Conservation (phyloP, 2,113 vertebrate genomes). For the Atlantisia rogersi region DNA sequence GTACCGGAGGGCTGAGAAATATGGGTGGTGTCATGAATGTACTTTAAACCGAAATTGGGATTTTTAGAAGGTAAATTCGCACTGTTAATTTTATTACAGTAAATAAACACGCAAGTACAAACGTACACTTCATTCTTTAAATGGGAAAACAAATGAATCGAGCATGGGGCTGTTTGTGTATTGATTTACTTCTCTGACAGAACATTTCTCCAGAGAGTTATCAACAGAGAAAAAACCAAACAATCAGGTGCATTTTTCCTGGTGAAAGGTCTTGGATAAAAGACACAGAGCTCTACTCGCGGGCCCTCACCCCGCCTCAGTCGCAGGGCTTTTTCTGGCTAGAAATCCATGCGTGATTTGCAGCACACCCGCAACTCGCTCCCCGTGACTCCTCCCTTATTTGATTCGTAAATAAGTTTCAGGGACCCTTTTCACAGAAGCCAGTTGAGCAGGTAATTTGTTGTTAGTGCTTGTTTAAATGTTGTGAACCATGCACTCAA, state of each 20-base stretch:
- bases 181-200: neutral
- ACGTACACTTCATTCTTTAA: neutral
- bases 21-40: no score
- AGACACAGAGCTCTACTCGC: neutral
- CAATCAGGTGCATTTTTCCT: neutral
- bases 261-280: neutral
- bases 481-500: constrained; percentile 69
- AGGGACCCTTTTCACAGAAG: constrained; percentile 57
- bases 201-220: neutral
- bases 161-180: rapidly evolving
- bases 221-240: neutral
- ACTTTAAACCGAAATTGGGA: neutral
- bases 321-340: neutral
- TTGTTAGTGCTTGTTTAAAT: constrained; percentile 67
- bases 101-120: neutral
- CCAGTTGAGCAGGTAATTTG: constrained; percentile 73
- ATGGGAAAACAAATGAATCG: neutral
- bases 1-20: neutral
- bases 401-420: constrained; percentile 62
- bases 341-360: neutral
- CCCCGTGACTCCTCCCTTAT: neutral
- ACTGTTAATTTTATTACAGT: neutral
- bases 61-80: neutral
- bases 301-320: neutral
- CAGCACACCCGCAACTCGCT: neutral